Base-by-base conservation (phyloP, 64 coral and sea anemone genomes). In the Montipora sp. region DNA sequence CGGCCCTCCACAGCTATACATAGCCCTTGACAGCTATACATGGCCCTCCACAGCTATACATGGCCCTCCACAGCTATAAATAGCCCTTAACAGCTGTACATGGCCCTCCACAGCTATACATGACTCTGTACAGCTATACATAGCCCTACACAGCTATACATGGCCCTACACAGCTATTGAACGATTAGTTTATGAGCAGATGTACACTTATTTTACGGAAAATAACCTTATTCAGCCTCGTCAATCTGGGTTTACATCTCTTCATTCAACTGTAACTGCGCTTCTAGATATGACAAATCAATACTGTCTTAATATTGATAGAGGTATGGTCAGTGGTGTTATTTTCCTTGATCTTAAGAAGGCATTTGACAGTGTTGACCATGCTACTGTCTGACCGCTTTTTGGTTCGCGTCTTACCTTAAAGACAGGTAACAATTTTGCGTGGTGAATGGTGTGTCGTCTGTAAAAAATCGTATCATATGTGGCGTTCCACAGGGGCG, bases 381-480 rank as follows among this genome's bases (percentile, higher is more conserved):
- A 4, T 19, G 68, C 15, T n/a, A 18, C 27, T 27, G 68, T 72
- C 68, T n/a, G 18, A 72, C 68, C 12, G 68, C 68, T 18, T 5
- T 22, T 72, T 72, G 3, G 68, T 71, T 71, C 68, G 21, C 3
- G 68, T 71, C 68, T 65, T 65, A 65, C 60, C 68, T 14, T n/a
- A 22, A 72, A 72, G 68, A 72, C 68, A n/a, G 68, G 21, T 1
- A 72, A 22, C 68, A 72, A 57, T 57, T 57, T 57, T 57, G 6
- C 53, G 53, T 57, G 53, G 53, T 57, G 3, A 57, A 57, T 11
- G 53, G 68, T n/a, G 68, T 72, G 68, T 72, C 68, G 68, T 72
- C 68, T 72, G 68, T 19, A n/a, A 72, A 72, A 22, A 72, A 72
- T 72, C 68, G 68, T 72, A 72, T 72, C 68, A 22, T 71, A 71